Base-by-base conservation (phyloP, 53 echinoderm and acorn worm species). In the Zoroaster sp. region DNA sequence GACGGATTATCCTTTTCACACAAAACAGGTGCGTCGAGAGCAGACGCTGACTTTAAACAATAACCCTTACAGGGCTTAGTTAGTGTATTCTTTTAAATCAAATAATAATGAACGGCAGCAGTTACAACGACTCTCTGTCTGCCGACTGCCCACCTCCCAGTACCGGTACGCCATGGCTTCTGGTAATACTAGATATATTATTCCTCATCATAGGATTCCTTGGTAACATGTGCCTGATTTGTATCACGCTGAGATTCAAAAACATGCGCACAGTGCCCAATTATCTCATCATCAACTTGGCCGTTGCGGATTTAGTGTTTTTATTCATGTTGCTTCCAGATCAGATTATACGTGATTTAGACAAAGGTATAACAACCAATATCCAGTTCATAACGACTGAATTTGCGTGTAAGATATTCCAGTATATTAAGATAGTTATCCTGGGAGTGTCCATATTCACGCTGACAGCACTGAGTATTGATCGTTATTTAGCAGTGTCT, bases 211-310 rank as follows among this genome's bases (percentile, higher is more conserved):
- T 93, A n/a, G 87, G 89, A 8, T 63, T 89, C 15, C 32, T 87
- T 1, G 79, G 89, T 5, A 85, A 89, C 43, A 53, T 86, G 23
- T 83, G 63, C 30, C 66, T 89, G n/a, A n/a, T n/a, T n/a, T n/a
- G n/a, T 13, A 69, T 93, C 9, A 44, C 89, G 18, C 69, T 89
- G 36, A 54, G 77, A 17, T 46, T 70, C 47, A 89, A 93, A 53
- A 78, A 86, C 69, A 72, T 93, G 69, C 93, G 80, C 72, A 73
- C 76, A 41, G 87, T 93, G 12, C 89, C 93, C 5, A 89, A 93
- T 23, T 78, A 89, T 9, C 78, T 93, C 37, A 89, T 93, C 18
- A 71, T 72, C 4, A 89, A 89, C 52, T 23, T 93, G 14, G 85
- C 89, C 38, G 35, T 89, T 33, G 89, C 72, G 4, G 89, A 93